A percentile compares a stretch with the other conserved stretches of the same genome.
Evolutionary conservation across 2,888 invertebrate species (phyloP).

Genomic region (Horisme vitalbata): DNA sequence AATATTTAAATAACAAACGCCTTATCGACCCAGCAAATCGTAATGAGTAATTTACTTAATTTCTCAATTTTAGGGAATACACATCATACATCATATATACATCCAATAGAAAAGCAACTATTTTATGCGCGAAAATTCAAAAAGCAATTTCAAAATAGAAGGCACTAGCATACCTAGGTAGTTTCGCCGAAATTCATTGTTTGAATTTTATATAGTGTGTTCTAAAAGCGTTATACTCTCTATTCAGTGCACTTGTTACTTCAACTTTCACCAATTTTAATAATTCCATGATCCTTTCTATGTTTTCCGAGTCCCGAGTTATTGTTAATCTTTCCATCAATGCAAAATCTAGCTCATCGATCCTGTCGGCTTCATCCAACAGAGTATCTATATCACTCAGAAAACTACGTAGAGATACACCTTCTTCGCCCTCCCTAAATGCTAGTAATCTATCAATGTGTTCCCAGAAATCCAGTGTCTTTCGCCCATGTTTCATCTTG

Average conservation of each 20-base stretch:
- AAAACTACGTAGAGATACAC: constrained; percentile 54
- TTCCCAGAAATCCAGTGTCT: constrained; percentile 69
- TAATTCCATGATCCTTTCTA: constrained; percentile 58
- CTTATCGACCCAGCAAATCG: too few species aligned
- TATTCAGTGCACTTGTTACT: constrained; percentile 64
- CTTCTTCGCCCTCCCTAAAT: constrained; percentile 59
- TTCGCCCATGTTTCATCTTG: constrained; percentile 65
- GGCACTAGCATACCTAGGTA: constrained; percentile 37
- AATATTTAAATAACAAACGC: too few species aligned
- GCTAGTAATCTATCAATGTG: constrained; percentile 61
- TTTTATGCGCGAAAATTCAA: constrained; percentile 55
- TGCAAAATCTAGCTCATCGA: constrained; percentile 71
- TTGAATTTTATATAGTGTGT: constrained; percentile 56
- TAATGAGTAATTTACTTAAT: too few species aligned
- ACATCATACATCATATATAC: too few species aligned
- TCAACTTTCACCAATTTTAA: constrained; percentile 65
- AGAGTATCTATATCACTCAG: constrained; percentile 59
- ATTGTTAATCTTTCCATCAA: constrained; percentile 65
- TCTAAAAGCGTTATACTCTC: constrained; percentile 68
- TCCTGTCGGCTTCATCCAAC: constrained; percentile 65
- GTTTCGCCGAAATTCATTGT: constrained; percentile 29
- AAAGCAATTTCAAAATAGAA: constrained; percentile 38
- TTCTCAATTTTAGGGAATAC: too few species aligned
- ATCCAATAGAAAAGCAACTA: too few species aligned
- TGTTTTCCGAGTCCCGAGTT: constrained; percentile 60